Percentiles rank a stretch among this genome's conserved stretches.
These are phyloP conservation scores for Anguilla japonica DNA, from an alignment of 2,113 vertebrate species.

Conservation along the genomic window DNA sequence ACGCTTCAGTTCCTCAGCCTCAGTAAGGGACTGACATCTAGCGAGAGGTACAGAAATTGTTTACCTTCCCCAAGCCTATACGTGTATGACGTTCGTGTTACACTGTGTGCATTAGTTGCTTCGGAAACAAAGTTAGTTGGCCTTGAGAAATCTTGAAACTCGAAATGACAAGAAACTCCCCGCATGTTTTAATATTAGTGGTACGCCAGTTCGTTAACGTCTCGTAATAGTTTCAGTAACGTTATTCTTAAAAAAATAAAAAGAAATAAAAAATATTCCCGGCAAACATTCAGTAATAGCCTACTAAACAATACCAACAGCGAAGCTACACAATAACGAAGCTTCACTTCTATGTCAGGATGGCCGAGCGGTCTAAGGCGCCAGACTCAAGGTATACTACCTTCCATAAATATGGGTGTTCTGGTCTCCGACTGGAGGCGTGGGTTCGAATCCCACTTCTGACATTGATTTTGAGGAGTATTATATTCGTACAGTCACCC, in stretches of 20 bases:
- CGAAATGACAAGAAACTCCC: neutral
- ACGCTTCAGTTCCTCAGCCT: no score
- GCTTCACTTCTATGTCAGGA: slow-evolving; percentile 49
- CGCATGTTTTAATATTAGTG: neutral
- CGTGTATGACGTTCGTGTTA: no score
- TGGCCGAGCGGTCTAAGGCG: slow-evolving; percentile 61
- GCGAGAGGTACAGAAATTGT: no score
- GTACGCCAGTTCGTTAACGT: neutral
- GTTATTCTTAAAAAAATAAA: no score
- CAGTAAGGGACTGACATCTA: no score
- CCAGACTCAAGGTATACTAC: slow-evolving; percentile 52
- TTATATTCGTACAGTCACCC: neutral
- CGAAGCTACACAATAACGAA: neutral
- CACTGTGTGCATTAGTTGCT: no score
- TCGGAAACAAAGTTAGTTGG: neutral
- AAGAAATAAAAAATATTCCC: no score
- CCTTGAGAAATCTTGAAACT: neutral
- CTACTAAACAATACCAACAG: neutral
- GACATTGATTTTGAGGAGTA: slow-evolving; percentile 46
- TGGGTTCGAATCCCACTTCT: slow-evolving; percentile 87
- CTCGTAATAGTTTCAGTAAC: neutral
- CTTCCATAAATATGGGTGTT: slow-evolving; percentile 65
- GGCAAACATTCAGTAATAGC: neutral
- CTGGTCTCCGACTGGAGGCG: slow-evolving; percentile 90
- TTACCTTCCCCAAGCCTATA: no score